Evolutionary conservation across 2,113 vertebrate species (phyloP).

Genomic region (Bathybates hornii): DNA sequence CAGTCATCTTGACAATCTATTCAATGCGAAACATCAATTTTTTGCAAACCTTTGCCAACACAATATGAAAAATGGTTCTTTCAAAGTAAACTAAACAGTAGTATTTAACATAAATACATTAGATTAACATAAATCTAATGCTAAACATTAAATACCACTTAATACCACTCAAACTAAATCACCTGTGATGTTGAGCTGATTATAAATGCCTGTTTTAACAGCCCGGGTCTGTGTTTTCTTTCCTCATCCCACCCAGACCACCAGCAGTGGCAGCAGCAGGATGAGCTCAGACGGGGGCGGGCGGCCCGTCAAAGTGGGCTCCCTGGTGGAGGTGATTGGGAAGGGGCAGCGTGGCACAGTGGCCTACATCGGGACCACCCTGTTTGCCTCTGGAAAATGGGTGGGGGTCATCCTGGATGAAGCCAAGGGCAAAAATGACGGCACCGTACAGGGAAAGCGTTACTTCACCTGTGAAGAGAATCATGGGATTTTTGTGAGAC

Average conservation of each 20-base stretch:
- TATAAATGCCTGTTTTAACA: not conserved
- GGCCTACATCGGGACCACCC: constrained; percentile 90
- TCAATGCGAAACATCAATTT: not conserved
- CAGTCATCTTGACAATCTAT: not conserved
- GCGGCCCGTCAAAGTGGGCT: constrained; percentile 85
- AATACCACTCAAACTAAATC: accelerated
- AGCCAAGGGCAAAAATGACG: constrained; percentile 94
- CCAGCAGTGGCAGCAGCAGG: constrained; percentile 78
- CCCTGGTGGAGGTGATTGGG: constrained; percentile 92
- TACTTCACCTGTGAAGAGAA: constrained; percentile 95
- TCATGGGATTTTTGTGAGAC: constrained; percentile 94
- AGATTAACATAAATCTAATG: not conserved
- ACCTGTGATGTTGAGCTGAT: not conserved
- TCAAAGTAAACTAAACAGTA: not conserved
- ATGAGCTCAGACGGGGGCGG: constrained; percentile 84
- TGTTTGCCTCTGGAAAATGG: constrained; percentile 96
- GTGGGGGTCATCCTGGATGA: constrained; percentile 96
- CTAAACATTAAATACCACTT: not conserved
- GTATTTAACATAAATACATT: not conserved
- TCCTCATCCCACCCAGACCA: constrained; percentile 63
- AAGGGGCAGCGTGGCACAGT: constrained; percentile 92
- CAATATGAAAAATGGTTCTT: not conserved
- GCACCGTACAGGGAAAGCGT: constrained; percentile 90
- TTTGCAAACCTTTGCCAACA: not conserved
- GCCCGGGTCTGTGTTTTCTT: not conserved